Evolutionary conservation across 1,140 invertebrate species (phyloP), one percentile per base, ranked within the genome.

Genomic region (Hycleus cichorii): DNA sequence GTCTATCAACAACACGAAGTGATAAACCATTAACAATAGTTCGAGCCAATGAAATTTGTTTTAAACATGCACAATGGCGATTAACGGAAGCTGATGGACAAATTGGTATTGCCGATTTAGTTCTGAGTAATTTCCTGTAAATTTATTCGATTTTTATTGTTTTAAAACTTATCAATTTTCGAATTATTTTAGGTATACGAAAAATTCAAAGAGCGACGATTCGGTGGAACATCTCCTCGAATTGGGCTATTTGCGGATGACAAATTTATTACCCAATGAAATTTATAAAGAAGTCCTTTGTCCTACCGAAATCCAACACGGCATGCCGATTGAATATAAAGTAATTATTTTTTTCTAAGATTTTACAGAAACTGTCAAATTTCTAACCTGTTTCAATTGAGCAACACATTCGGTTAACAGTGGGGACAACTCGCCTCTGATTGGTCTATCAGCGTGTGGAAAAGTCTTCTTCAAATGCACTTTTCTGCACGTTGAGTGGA

Each of bases 51-150:
- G 96, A 99, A 79, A 97, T 99, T 63, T 98, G 93, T 74, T 98
- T 99, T 72, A 97, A 97, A 75, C 91, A 95, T 73, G 96, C 96
- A n/a, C 89, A 95, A 63, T 99, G 97, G 97, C 76, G 95, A 50
- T 81, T 99, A 25, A 99, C 96, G 0, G 95, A 98, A 75, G 87
- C 90, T 4, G 96, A 99, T 79, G 96, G 97, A 0, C 95, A 97
- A 74, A 84, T 98, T 47, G 95, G 95, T 47, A 94, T 99, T 62
- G 90, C 95, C 2, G 95, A 99, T 79, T 79, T 98, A 40, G 87
- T 95, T 18, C 82, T 99, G 0, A 91, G 91, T 49, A 98, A 98
- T 74, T 99, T 99, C 75, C 78, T 98, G 77, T 93, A 74, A 80
- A 81, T 80, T 18, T 18, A 56, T 68, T 18, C 3, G 57, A 42